These are phyloP conservation scores for Eurosta solidaginis DNA, from an alignment of 1,140 invertebrate species.

Conservation along the genomic window DNA sequence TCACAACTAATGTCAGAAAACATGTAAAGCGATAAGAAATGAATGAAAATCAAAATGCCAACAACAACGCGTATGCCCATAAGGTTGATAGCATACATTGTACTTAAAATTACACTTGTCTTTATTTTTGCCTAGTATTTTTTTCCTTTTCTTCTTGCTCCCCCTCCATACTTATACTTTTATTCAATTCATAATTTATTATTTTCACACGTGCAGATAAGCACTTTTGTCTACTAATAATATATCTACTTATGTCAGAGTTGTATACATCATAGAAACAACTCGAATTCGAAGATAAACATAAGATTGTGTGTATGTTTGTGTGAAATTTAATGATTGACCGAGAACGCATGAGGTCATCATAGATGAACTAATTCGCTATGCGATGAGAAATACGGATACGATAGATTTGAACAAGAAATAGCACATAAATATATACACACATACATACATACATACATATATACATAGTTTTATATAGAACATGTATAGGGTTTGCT, in stretches of 20 bases:
- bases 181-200: conserved; percentile 18
- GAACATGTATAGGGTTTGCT: neutral
- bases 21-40: conserved; percentile 14
- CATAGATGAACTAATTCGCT: conserved; percentile 8
- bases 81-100: neutral
- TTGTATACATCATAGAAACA: neutral
- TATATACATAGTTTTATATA: neutral
- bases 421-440: neutral
- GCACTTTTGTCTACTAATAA: neutral
- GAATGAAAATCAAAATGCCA: neutral
- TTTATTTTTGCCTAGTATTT: neutral
- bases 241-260: neutral
- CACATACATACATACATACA: neutral
- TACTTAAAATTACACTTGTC: neutral
- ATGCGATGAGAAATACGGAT: neutral
- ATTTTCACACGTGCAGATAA: conserved; percentile 26
- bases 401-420: no score
- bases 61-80: neutral
- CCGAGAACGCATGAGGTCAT: conserved; percentile 18
- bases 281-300: neutral
- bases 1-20: neutral
- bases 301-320: neutral
- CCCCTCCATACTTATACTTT: neutral
- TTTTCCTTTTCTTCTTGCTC: no score
- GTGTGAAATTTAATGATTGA: conserved; percentile 1